Evolutionary conservation across 2,888 invertebrate species (phyloP).

Genomic region (Trichogramma evanescens): DNA sequence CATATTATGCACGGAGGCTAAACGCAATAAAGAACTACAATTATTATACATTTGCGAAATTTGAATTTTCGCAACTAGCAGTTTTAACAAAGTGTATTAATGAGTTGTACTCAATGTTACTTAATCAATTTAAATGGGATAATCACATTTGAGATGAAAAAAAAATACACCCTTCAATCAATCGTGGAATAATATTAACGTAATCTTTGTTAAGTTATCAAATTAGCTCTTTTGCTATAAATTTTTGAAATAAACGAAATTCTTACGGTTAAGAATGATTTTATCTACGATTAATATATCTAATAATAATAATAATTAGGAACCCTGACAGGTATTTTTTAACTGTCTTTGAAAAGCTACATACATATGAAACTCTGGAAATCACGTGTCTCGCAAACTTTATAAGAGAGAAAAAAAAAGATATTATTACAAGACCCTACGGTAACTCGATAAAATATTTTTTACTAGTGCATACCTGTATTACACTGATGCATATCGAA

Average conservation of each 20-base stretch:
- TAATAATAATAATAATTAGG: conserved; percentile 19
- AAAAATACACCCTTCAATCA: conserved; percentile 1
- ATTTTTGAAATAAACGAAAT: conserved; percentile 7
- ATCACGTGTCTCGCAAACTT: conserved; percentile 7
- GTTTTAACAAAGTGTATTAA: conserved; percentile 7
- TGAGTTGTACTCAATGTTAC: not conserved
- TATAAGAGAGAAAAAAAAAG: conserved; percentile 2
- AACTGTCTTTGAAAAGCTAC: conserved; percentile 19
- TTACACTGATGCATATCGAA: conserved; percentile 9
- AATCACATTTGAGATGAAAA: conserved; percentile 4
- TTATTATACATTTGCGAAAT: conserved; percentile 3
- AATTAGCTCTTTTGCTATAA: not conserved
- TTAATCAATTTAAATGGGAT: not conserved
- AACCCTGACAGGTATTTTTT: conserved; percentile 16
- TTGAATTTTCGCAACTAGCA: conserved; percentile 1
- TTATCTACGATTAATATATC: conserved; percentile 10
- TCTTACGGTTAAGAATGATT: conserved; percentile 1
- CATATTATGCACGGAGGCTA: conserved; percentile 7
- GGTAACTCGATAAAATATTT: conserved; percentile 14
- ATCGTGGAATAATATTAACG: not conserved
- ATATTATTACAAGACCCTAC: conserved; percentile 9
- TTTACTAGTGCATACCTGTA: conserved; percentile 1
- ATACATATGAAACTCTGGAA: conserved; percentile 18
- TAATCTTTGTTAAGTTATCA: not conserved
- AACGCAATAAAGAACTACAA: conserved; percentile 11